Percentiles rank a stretch among this genome's conserved stretches.
Conservation (phyloP, 35 echinoderm and acorn worm genomes). For the Ophiothrix spiculata region DNA sequence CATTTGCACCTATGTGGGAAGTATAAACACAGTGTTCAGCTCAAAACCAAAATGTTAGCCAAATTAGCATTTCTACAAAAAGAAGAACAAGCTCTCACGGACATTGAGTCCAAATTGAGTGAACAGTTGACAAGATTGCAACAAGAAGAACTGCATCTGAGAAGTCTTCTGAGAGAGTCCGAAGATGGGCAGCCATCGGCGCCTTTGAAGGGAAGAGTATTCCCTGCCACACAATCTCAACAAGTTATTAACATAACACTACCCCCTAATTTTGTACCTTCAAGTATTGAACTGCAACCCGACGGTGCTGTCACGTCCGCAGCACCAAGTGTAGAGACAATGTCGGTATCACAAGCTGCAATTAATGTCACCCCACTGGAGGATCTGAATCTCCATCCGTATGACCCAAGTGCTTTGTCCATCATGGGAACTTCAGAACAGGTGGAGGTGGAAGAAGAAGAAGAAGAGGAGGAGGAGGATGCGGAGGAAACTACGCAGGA, state of each 20-base stretch:
- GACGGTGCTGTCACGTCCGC: neutral
- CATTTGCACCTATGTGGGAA: no score
- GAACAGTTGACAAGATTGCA: neutral
- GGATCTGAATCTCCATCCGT: neutral
- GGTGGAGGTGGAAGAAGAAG: neutral
- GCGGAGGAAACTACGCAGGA: neutral
- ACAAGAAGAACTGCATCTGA: neutral
- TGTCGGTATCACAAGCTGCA: neutral
- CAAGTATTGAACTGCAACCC: neutral
- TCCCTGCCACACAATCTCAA: no score
- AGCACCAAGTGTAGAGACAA: neutral
- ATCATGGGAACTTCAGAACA: neutral
- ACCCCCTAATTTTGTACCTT: no score
- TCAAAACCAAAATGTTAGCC: neutral
- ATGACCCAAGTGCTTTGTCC: no score
- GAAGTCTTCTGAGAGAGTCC: neutral
- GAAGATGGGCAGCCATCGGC: neutral
- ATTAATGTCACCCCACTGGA: neutral
- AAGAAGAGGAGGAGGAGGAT: neutral
- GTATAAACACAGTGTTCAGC: no score
- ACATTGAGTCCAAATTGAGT: neutral
- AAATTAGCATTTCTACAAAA: neutral
- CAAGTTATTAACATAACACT: no score
- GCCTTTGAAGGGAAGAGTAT: no score
- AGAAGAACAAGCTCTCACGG: neutral